phyloP scores from a whole-genome alignment of 2,797 vertebrate species.

The Darevskia mixta region DNA sequence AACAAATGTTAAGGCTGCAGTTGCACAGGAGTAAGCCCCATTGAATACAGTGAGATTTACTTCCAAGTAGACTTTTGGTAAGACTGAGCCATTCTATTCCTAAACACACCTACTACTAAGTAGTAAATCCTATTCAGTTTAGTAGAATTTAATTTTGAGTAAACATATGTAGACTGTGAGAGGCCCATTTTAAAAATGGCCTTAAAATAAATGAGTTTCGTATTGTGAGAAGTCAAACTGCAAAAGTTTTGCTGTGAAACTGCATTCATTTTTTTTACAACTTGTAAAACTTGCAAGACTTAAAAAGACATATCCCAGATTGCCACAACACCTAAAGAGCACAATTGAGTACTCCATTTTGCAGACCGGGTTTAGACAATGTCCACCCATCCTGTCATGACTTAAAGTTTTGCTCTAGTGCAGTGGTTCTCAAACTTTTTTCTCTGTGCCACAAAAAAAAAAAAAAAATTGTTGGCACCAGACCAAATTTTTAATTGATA shows the following conservation, averaged over 20 bases:
- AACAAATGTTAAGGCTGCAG: neutral
- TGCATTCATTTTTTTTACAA: too few relatives aligned
- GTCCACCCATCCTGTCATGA: neutral
- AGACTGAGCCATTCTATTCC: neutral
- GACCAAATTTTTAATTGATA: too few relatives aligned
- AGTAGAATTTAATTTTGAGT: neutral
- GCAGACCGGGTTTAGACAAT: neutral
- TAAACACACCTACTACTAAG: neutral
- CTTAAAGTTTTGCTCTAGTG: neutral
- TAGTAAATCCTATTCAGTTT: neutral
- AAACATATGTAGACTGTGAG: neutral
- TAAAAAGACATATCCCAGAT: neutral
- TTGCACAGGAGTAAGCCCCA: neutral
- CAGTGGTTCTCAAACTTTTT: neutral
- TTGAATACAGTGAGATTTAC: too few relatives aligned
- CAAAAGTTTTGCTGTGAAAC: neutral
- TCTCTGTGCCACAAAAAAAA: too few relatives aligned
- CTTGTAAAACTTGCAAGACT: neutral
- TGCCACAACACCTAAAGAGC: neutral
- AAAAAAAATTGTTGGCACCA: too few relatives aligned
- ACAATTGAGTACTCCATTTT: neutral
- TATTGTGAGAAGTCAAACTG: neutral
- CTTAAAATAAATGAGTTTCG: neutral
- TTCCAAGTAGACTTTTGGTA: neutral
- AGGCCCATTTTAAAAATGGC: neutral